These are phyloP conservation scores for Trochalopteron elliotii DNA, from an alignment of 2,113 vertebrate genomes.

Conservation along the genomic window DNA sequence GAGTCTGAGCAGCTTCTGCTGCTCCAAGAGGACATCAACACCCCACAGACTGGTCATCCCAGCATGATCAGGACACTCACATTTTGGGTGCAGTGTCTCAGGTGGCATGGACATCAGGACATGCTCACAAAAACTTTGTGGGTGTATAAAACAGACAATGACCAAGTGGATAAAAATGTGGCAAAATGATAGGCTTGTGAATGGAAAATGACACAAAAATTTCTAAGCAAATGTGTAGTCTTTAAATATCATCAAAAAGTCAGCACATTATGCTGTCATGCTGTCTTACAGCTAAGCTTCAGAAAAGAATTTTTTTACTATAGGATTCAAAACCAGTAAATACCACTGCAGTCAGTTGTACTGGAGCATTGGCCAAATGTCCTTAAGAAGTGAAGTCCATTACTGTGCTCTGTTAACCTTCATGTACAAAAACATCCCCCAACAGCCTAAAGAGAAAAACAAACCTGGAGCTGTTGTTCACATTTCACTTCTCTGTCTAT, in stretches of 20 bases:
- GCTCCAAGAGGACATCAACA: fast-evolving
- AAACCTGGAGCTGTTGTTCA: constrained; percentile 66
- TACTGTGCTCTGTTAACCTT: constrained; percentile 22
- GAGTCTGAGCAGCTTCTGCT: not conserved
- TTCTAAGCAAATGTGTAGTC: not conserved
- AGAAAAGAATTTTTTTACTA: not conserved
- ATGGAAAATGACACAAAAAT: not conserved
- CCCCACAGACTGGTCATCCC: not conserved
- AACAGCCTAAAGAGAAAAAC: constrained; percentile 38
- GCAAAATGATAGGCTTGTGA: not conserved
- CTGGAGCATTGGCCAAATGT: not conserved
- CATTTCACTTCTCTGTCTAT: constrained; percentile 24
- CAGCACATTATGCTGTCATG: not conserved
- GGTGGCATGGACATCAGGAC: not conserved
- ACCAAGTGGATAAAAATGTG: not conserved
- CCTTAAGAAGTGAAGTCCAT: not conserved
- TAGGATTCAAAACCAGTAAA: not conserved
- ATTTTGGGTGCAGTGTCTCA: not conserved
- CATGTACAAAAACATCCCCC: constrained; percentile 14
- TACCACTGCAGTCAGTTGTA: not conserved
- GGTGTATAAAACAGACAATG: not conserved
- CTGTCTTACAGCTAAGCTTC: not conserved
- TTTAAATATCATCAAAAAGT: not conserved
- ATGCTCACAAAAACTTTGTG: not conserved
- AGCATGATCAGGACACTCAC: fast-evolving